Evolutionary conservation across 23 tunicate genomes (phyloP).

Genomic region (Halocynthia roretzi): DNA sequence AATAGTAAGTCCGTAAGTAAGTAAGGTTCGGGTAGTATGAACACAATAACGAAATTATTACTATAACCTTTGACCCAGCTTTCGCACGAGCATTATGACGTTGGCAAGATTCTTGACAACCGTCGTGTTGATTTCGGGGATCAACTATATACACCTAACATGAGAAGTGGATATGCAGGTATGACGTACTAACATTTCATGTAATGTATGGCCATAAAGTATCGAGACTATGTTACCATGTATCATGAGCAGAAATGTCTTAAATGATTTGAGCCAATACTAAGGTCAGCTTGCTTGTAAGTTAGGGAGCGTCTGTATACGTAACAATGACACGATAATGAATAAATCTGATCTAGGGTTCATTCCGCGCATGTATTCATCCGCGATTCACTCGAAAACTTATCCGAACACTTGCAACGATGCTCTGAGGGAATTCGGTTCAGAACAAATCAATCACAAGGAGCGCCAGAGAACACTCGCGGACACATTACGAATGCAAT

Average conservation of each 20-base stretch:
- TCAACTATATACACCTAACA: conserved; percentile 66
- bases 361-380: conserved; percentile 71
- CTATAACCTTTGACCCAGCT: conserved; percentile 7
- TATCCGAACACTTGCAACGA: conserved; percentile 75
- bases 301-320: no score
- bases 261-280: no score
- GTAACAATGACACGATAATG: no score
- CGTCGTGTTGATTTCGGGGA: conserved; percentile 55
- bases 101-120: conserved; percentile 11
- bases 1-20: no score
- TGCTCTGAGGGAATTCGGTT: conserved; percentile 56
- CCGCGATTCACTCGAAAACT: conserved; percentile 50
- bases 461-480: conserved; percentile 11
- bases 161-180: conserved; percentile 91
- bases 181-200: conserved; percentile 1
- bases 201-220: no score
- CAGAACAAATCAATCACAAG: conserved; percentile 33
- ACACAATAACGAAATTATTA: no score
- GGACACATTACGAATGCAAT: conserved; percentile 40
- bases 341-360: conserved; percentile 28
- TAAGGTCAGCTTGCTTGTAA: no score
- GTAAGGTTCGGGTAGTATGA: no score
- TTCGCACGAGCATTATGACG: conserved; percentile 30
- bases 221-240: no score
- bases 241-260: no score